Base-by-base conservation (phyloP, 2,888 invertebrate genomes). In the Theretra japonica region DNA sequence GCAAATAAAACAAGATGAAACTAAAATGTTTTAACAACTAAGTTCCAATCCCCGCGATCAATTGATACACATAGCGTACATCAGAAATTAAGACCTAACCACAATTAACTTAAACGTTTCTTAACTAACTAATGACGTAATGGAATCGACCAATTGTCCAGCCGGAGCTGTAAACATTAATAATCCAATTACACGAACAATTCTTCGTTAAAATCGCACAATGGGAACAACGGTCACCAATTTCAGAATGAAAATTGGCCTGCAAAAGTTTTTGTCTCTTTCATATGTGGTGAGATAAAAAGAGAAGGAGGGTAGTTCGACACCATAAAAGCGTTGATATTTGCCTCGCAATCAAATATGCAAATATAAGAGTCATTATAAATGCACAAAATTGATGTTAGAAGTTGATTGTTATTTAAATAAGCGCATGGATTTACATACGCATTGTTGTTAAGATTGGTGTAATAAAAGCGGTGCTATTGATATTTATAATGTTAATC, bases 101-200 rank as follows among this genome's bases (percentile, higher is more conserved):
- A 41, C 65, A 65, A 65, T 65, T 48, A 65, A 65, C 23, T 48
- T 48, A 65, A 65, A 59, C 33, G 59, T 60, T 69, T 30, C 30
- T 69, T 59, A 68, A 69, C 58, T 30, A 72, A 53, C 30, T 70
- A 72, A 68, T 58, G 17, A 59, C 50, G 21, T 56, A 60, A 69
- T 72, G 50, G 28, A 68, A 72, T 59, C 50, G 58, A 72, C 58
- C 69, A 72, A 60, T 72, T 72, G 72, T 59, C 69, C 72, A 59
- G 50, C 30, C 33, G 56, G 56, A 53, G 53, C 53, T 65, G 53
- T 53, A 70, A 70, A 70, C 11, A 50, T 69, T 48, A 72, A 72
- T 56, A 65, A 65, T 65, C 65, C 65, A 65, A 65, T 65, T 65
- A 65, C 17, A 41, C 23, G 21, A 48, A 48, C 65, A 48, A 48